Evolutionary conservation across 2,113 vertebrate genomes (phyloP).

Genomic region (Cynopterus brachyotis): DNA sequence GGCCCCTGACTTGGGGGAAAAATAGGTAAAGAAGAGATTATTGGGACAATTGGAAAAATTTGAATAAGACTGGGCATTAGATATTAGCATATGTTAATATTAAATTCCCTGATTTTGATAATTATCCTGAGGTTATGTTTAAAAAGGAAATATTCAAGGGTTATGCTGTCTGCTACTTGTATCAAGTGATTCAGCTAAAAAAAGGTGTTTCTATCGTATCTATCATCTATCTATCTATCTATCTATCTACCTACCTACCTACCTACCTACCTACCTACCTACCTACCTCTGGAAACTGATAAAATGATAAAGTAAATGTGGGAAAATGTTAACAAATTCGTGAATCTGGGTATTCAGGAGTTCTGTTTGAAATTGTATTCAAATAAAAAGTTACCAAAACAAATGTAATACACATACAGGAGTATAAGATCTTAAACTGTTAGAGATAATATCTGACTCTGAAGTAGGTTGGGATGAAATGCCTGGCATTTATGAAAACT

Average conservation of each 20-base stretch:
- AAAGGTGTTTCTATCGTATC: neutral
- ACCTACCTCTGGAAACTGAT: too few relatives aligned
- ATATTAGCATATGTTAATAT: neutral
- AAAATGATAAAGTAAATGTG: neutral
- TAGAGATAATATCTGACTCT: neutral
- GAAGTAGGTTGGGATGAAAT: neutral
- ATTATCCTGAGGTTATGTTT: neutral
- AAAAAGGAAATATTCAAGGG: neutral
- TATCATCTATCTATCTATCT: neutral
- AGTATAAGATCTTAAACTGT: neutral
- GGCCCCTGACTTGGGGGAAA: neutral
- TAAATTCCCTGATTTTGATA: neutral
- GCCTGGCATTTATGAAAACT: neutral
- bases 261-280: neutral
- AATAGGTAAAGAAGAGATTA: neutral
- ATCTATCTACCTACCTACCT: neutral
- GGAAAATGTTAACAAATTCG: neutral
- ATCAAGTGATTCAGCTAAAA: neutral
- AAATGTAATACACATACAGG: too few relatives aligned
- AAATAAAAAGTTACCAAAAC: neutral
- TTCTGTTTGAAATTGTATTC: constrained; percentile 18
- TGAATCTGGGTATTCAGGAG: neutral
- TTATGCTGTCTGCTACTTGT: neutral
- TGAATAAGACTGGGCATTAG: neutral
- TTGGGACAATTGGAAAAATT: neutral